Evolutionary conservation across 2,797 vertebrate genomes (phyloP).

Genomic region (Bufotes viridis): DNA sequence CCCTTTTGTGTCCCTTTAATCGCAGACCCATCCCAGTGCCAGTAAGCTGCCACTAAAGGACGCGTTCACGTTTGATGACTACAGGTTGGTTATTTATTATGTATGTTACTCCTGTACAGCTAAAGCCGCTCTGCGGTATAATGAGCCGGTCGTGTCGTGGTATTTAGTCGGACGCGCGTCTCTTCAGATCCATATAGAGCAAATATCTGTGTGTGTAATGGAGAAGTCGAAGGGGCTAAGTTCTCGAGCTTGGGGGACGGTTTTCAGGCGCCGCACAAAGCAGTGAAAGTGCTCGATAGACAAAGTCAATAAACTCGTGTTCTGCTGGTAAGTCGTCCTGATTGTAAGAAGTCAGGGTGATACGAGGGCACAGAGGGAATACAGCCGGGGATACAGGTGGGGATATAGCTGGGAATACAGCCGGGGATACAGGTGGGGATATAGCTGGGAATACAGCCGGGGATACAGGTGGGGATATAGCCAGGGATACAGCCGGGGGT

Average conservation of each 20-base stretch:
- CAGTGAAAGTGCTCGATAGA: background rate
- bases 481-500: too few species aligned
- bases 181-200: background rate
- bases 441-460: too few species aligned
- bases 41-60: conserved; percentile 97
- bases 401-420: too few species aligned
- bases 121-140: background rate
- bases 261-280: background rate
- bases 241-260: background rate
- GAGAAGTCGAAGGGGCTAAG: background rate
- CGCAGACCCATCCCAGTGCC: conserved; percentile 94
- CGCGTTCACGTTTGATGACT: conserved; percentile 97
- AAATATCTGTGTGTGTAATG: background rate
- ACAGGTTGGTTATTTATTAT: conserved; percentile 86
- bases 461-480: too few species aligned
- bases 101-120: background rate
- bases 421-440: too few species aligned
- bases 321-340: background rate
- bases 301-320: background rate
- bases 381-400: too few species aligned
- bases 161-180: background rate
- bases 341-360: background rate
- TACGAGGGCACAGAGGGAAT: too few species aligned
- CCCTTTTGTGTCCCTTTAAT: conserved; percentile 68
- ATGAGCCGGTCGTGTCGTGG: background rate